Conservation (phyloP, 1,140 invertebrate species). For the Caenorhabditis tropicalis region DNA sequence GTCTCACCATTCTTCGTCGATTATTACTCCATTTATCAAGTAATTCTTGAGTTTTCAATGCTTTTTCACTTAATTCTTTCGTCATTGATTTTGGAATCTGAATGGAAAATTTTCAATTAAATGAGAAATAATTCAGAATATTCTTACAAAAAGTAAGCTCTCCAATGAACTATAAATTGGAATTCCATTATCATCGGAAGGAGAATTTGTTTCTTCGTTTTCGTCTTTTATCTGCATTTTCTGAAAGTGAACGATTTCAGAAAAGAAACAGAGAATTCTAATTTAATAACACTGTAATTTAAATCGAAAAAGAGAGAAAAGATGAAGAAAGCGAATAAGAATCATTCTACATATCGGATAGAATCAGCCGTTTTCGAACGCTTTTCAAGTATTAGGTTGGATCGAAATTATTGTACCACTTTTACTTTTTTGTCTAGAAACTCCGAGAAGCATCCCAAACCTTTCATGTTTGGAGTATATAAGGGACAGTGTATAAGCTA, state of each 20-base stretch:
- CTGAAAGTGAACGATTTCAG: background rate
- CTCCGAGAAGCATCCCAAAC: too few relatives aligned
- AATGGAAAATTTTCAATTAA: too few relatives aligned
- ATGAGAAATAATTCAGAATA: too few relatives aligned
- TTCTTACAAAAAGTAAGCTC: background rate
- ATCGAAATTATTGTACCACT: too few relatives aligned
- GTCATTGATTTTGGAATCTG: conserved; percentile 22
- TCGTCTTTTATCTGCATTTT: conserved; percentile 21
- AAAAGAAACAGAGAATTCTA: background rate
- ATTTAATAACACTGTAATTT: background rate
- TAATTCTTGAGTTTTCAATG: background rate
- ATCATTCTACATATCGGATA: too few relatives aligned
- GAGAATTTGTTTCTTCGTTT: background rate
- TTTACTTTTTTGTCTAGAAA: too few relatives aligned
- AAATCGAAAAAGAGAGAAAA: background rate
- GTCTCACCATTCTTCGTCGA: background rate
- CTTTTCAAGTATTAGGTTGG: too few relatives aligned
- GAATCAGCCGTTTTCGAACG: too few relatives aligned
- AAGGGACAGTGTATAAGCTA: too few relatives aligned
- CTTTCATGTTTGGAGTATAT: too few relatives aligned
- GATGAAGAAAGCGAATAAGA: too few relatives aligned
- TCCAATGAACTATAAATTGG: conserved; percentile 8
- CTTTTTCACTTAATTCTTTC: background rate
- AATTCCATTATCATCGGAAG: background rate
- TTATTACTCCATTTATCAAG: conserved; percentile 19